Percentiles rank a stretch among this genome's conserved stretches.
Conservation (phyloP, 2,113 vertebrate species). For the Chiloscyllium plagiosum region DNA sequence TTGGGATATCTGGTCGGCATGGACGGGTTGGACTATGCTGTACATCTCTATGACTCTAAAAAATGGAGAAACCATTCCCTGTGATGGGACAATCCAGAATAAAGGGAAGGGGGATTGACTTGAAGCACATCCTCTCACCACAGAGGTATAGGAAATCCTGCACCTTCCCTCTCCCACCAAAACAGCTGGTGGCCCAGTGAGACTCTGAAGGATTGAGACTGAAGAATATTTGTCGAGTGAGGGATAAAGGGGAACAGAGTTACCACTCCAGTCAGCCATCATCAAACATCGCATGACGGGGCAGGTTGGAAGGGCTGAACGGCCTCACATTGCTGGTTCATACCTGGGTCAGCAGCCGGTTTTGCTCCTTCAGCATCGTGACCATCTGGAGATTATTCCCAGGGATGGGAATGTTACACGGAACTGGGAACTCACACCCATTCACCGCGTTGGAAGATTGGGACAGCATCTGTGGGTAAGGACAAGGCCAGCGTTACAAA, state of each 20-base stretch:
- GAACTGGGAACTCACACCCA: background rate
- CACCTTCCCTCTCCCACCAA: too few relatives aligned
- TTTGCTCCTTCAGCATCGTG: constrained; percentile 87
- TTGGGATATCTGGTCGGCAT: too few relatives aligned
- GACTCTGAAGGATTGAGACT: background rate
- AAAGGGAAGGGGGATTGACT: background rate
- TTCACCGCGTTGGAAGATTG: background rate
- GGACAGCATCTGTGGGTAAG: background rate
- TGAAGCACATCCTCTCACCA: background rate
- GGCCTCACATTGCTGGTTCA: background rate
- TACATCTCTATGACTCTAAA: too few relatives aligned
- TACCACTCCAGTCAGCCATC: background rate
- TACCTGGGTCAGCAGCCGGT: constrained; percentile 87
- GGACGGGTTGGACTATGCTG: too few relatives aligned
- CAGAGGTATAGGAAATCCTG: background rate
- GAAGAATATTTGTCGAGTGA: background rate
- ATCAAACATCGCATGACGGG: background rate
- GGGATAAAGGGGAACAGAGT: background rate
- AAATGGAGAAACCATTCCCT: too few relatives aligned
- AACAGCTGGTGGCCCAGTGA: background rate
- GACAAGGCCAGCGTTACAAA: background rate
- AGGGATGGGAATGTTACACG: constrained; percentile 37
- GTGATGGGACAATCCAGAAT: too few relatives aligned
- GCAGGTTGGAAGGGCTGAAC: background rate
- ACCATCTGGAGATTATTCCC: constrained; percentile 69